These are phyloP conservation scores for Heterohyrax brucei DNA, from an alignment of 2,797 vertebrate species.

Conservation along the genomic window DNA sequence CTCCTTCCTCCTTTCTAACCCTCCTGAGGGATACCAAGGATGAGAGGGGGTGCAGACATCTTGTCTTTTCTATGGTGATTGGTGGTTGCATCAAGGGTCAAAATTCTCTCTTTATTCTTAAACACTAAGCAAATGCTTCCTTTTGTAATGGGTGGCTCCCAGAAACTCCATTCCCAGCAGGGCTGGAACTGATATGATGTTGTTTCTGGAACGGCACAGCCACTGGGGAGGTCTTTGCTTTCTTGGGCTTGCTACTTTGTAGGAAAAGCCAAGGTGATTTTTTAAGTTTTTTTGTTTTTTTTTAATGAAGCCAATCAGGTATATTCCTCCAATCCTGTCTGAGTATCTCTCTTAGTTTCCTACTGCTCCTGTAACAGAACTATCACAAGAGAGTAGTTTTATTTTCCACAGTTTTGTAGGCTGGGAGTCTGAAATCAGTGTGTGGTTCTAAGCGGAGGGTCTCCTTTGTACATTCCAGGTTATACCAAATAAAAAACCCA, in stretches of 20 bases:
- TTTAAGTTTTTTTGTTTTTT: not conserved
- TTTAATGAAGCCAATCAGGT: not conserved
- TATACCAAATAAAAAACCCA: too few species aligned
- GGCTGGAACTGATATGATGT: fast-evolving
- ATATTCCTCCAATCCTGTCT: not conserved
- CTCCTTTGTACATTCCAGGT: too few species aligned
- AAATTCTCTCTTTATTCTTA: not conserved
- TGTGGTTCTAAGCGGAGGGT: too few species aligned
- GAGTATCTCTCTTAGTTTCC: too few species aligned
- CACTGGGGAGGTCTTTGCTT: not conserved
- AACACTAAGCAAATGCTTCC: not conserved
- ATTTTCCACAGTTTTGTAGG: too few species aligned
- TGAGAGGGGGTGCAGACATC: too few species aligned
- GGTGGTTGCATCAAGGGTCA: not conserved
- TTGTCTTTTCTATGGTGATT: not conserved
- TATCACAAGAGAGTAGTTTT: too few species aligned
- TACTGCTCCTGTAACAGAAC: too few species aligned
- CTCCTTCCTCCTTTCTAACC: not conserved
- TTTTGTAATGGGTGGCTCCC: not conserved
- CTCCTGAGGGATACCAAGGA: fast-evolving
- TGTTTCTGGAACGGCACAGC: not conserved
- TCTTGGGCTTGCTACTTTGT: not conserved
- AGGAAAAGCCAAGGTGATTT: not conserved
- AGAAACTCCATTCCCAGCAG: not conserved
- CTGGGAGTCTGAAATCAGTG: too few species aligned